Evolutionary conservation across 2,113 vertebrate species (phyloP).

Genomic region (Sinosuthora webbiana): DNA sequence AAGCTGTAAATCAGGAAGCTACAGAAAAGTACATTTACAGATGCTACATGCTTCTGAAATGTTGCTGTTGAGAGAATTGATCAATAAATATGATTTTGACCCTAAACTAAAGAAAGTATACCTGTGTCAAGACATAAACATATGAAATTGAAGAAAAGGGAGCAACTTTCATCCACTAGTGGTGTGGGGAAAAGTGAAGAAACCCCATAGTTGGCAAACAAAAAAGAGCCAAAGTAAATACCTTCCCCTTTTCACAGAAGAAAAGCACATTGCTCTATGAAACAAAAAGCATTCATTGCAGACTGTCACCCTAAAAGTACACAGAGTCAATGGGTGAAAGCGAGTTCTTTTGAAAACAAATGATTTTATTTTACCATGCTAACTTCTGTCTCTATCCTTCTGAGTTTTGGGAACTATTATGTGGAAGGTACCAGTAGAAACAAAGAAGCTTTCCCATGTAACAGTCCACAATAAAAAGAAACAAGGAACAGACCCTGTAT

Average conservation of each 20-base stretch:
- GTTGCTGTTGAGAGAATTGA: neutral
- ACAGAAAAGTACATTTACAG: neutral
- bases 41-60: neutral
- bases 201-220: accelerated
- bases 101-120: neutral
- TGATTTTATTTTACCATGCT: neutral
- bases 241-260: neutral
- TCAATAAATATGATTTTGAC: neutral
- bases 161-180: neutral
- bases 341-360: neutral
- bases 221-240: neutral
- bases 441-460: neutral
- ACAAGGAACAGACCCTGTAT: neutral
- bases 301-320: neutral
- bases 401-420: neutral
- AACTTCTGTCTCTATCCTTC: neutral
- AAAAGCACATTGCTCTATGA: neutral
- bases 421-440: neutral
- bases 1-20: neutral
- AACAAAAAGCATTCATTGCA: neutral
- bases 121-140: neutral
- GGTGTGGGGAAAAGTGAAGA: neutral
- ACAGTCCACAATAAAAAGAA: neutral
- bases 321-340: neutral
- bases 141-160: neutral